Conservation (phyloP, 2,888 invertebrate species). For the Dromius quadrimaculatus region DNA sequence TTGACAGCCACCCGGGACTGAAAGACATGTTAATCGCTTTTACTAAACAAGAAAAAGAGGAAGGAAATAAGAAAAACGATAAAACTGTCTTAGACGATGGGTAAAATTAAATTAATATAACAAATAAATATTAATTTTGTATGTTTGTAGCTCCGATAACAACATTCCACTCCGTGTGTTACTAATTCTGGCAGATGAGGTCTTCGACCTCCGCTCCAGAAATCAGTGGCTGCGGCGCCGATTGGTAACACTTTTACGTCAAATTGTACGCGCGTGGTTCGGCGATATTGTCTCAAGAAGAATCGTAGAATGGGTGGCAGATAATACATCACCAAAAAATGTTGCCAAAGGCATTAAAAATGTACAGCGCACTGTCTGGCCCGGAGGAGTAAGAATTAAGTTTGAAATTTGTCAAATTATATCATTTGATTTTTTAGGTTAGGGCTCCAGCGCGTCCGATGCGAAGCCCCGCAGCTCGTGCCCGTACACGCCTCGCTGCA, state of each 20-base stretch:
- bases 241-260: conserved; percentile 80
- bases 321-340: conserved; percentile 87
- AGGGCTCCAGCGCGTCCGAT: conserved; percentile 63
- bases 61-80: no score
- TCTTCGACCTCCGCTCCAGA: conserved; percentile 84
- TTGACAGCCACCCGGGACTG: conserved; percentile 67
- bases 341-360: conserved; percentile 73
- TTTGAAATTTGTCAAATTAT: no score
- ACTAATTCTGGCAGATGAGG: conserved; percentile 84
- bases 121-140: conserved; percentile 20
- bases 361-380: not conserved
- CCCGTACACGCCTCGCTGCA: conserved; percentile 86
- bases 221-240: conserved; percentile 86
- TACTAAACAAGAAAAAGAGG: not conserved
- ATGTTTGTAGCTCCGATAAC: conserved; percentile 69
- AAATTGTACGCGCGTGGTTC: conserved; percentile 83
- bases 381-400: conserved; percentile 7
- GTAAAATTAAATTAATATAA: no score
- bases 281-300: conserved; percentile 87
- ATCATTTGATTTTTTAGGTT: no score
- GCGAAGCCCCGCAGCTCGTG: conserved; percentile 66
- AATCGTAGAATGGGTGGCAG: conserved; percentile 89
- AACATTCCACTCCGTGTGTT: conserved; percentile 86
- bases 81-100: no score
- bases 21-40: not conserved